Conservation (phyloP, 2,888 invertebrate genomes). For the Tetragonisca angustula region DNA sequence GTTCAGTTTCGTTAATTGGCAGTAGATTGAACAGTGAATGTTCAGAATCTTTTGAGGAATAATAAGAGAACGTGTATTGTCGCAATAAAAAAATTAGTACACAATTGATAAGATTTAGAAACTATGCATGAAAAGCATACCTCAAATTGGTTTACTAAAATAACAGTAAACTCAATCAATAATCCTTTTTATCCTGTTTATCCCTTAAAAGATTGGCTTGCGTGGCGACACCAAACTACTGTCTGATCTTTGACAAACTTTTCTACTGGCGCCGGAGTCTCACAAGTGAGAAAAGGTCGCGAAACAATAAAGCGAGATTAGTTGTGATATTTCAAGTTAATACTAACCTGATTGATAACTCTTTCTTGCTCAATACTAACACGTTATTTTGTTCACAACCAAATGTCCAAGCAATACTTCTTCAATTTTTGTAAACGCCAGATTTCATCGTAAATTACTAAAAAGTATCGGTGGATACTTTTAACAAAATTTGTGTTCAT, state of each 20-base stretch:
- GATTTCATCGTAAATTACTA: background rate
- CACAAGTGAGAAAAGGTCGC: background rate
- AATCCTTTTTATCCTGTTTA: no score
- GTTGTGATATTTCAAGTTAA: background rate
- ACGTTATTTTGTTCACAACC: background rate
- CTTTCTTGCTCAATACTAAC: no score
- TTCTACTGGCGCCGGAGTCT: constrained; percentile 21
- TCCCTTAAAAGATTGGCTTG: background rate
- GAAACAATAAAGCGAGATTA: constrained; percentile 16
- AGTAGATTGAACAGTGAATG: no score
- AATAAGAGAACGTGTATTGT: no score
- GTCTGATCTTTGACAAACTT: constrained; percentile 24
- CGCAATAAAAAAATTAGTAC: background rate
- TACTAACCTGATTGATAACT: background rate
- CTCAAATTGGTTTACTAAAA: background rate
- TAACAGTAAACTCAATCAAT: background rate
- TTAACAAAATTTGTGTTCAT: no score
- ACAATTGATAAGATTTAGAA: background rate
- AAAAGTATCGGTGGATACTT: background rate
- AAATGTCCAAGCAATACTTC: background rate
- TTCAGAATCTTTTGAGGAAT: no score
- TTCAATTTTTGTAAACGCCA: background rate
- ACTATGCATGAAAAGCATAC: background rate
- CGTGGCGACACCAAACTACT: background rate
- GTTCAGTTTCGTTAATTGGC: no score